Evolutionary conservation across 2,113 vertebrate species (phyloP).

Genomic region (Sinocyclocheilus anophthalmus): DNA sequence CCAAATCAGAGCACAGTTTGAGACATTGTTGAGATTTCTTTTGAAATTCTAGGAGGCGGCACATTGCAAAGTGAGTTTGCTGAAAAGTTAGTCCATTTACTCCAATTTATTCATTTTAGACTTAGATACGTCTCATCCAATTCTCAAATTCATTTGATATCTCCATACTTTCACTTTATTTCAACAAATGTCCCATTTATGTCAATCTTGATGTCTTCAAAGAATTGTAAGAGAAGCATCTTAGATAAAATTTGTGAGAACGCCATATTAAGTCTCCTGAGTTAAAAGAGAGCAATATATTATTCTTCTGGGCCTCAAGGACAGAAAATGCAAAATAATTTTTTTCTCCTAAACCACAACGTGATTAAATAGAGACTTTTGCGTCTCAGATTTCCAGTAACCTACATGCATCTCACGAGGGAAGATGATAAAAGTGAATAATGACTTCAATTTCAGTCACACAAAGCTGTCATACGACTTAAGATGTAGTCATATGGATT

Average conservation of each 20-base stretch:
- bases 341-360: neutral
- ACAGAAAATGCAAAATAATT: neutral
- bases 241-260: neutral
- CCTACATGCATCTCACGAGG: neutral
- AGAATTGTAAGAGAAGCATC: neutral
- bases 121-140: neutral
- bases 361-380: neutral
- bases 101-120: neutral
- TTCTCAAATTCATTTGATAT: neutral
- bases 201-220: neutral
- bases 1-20: neutral
- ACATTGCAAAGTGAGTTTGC: neutral
- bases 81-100: neutral
- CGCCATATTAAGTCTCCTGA: neutral
- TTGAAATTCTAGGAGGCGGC: too few relatives aligned
- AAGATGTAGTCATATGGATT: neutral
- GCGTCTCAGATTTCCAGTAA: neutral
- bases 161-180: neutral
- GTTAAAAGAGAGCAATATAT: neutral
- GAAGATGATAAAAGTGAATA: conserved; percentile 3
- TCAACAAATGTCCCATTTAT: neutral
- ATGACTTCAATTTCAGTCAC: neutral
- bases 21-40: neutral
- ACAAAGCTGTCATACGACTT: neutral
- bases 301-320: neutral